These are phyloP conservation scores for Oreotragus oreotragus DNA, from an alignment of 2,113 vertebrate genomes.

Conservation along the genomic window DNA sequence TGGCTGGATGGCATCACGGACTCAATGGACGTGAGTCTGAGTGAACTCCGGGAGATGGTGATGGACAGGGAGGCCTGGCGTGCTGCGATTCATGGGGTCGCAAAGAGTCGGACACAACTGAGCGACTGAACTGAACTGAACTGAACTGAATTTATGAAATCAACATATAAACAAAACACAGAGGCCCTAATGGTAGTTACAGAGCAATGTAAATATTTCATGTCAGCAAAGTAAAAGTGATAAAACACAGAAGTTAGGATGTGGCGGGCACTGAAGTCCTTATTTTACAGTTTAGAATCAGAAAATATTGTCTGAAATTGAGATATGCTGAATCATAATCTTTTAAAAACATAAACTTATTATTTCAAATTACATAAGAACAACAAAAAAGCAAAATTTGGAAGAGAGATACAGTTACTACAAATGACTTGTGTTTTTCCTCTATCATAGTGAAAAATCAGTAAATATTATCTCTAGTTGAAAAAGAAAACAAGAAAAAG, in stretches of 20 bases:
- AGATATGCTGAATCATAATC: background rate
- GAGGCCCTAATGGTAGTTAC: background rate
- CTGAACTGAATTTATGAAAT: constrained; percentile 34
- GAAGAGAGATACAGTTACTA: background rate
- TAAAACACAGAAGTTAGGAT: background rate
- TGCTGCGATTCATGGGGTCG: too few relatives aligned
- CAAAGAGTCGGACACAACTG: too few relatives aligned
- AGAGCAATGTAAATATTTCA: background rate
- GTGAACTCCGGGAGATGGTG: too few relatives aligned
- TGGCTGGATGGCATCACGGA: too few relatives aligned
- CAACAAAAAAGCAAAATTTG: background rate
- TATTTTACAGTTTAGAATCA: background rate
- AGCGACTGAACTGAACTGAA: too few relatives aligned
- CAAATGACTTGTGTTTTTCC: background rate
- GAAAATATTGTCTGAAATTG: background rate
- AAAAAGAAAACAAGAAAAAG: background rate
- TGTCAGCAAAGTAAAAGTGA: background rate
- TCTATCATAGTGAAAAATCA: background rate
- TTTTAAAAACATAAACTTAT: background rate
- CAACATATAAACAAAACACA: background rate
- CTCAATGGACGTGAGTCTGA: too few relatives aligned
- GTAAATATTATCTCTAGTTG: background rate
- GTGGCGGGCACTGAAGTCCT: background rate
- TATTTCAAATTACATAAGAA: background rate
- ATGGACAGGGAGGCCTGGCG: too few relatives aligned